Conservation (phyloP, 2,797 vertebrate species). For the Lagodon rhomboides region DNA sequence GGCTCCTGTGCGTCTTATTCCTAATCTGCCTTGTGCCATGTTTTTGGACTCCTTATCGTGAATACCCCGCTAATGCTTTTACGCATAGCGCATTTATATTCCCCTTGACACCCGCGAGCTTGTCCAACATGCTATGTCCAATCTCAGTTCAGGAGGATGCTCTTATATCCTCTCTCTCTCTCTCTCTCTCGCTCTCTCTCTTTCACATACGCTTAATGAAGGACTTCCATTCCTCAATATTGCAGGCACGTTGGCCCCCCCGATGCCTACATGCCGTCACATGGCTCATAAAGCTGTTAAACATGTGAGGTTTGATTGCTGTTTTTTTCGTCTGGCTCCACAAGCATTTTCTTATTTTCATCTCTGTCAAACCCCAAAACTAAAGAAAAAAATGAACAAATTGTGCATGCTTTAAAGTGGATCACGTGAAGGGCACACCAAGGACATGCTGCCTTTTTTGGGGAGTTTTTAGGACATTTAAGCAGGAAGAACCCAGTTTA, state of each 20-base stretch:
- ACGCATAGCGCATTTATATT: constrained; percentile 69
- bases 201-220: constrained; percentile 50
- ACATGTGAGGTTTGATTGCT: constrained; percentile 47
- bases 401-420: constrained; percentile 44
- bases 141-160: constrained; percentile 23
- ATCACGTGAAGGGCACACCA: constrained; percentile 83
- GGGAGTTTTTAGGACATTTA: constrained; percentile 19
- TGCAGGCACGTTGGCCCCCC: constrained; percentile 62
- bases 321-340: constrained; percentile 41
- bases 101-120: constrained; percentile 55
- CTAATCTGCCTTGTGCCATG: constrained; percentile 72
- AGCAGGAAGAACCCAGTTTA: constrained; percentile 9
- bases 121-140: constrained; percentile 42
- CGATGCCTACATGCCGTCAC: constrained; percentile 53
- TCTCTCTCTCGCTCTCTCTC: too few relatives aligned
- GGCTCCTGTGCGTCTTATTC: constrained; percentile 63
- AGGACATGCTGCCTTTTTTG: constrained; percentile 75
- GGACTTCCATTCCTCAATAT: constrained; percentile 71
- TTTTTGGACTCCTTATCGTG: constrained; percentile 67
- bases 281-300: constrained; percentile 58
- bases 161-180: neutral
- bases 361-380: neutral
- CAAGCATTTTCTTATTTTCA: constrained; percentile 36
- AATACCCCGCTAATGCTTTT: constrained; percentile 70
- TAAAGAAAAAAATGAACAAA: constrained; percentile 31